phyloP scores from a whole-genome alignment of 92 coral and sea anemone genomes.

The Paramuricea clavata region DNA sequence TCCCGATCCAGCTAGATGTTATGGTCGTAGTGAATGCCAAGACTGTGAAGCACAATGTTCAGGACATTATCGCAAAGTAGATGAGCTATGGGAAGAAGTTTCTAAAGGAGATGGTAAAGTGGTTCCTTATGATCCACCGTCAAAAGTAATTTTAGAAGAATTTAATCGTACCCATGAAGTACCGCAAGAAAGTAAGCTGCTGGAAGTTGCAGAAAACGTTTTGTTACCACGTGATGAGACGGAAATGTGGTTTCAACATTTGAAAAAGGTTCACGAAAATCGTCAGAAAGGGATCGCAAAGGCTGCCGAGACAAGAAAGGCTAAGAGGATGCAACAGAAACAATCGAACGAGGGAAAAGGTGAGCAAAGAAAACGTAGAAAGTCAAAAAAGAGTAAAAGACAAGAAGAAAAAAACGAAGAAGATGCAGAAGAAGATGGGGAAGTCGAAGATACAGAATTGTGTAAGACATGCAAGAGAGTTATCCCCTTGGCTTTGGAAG shows the following conservation, averaged over 20 bases:
- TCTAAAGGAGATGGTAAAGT: neutral
- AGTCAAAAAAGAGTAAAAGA: neutral
- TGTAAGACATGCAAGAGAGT: conserved; percentile 1
- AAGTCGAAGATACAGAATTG: neutral
- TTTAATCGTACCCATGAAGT: conserved; percentile 42
- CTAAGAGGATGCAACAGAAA: neutral
- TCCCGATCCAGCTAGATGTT: conserved; percentile 39
- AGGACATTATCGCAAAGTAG: conserved; percentile 55
- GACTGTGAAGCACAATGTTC: conserved; percentile 42
- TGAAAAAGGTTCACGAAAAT: conserved; percentile 36
- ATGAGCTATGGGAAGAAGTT: conserved; percentile 36
- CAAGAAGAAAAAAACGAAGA: neutral
- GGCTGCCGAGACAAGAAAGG: conserved; percentile 38
- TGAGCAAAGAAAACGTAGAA: neutral
- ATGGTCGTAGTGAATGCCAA: conserved; percentile 55
- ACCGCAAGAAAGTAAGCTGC: conserved; percentile 38
- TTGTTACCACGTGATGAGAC: conserved; percentile 41
- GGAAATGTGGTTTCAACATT: conserved; percentile 39
- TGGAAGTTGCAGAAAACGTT: conserved; percentile 37
- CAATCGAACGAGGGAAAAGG: neutral
- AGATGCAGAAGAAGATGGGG: neutral
- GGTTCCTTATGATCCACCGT: conserved; percentile 6
- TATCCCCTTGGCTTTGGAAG: neutral
- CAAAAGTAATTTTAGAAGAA: conserved; percentile 35
- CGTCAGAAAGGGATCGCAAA: conserved; percentile 35